Evolutionary conservation across 2,113 vertebrate species (phyloP), one percentile per base, ranked within the genome.

Genomic region (Sceloporus undulatus): DNA sequence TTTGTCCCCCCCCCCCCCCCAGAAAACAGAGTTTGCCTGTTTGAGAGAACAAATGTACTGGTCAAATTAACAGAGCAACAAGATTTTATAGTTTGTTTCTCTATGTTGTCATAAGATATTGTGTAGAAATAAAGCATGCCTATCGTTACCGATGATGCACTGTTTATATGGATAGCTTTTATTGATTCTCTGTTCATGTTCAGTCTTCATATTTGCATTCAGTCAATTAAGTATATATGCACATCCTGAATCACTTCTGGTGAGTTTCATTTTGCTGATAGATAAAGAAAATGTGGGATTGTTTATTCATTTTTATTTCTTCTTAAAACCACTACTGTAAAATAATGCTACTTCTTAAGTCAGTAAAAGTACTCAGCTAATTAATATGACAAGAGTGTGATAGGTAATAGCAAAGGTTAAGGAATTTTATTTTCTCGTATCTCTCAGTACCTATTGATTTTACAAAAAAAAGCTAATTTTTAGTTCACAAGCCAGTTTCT

Each of bases 281-380:
- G 91, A 76, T 89, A 77, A 89, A 85, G 93, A 90, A 90, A 84
- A 90, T 88, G 70, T 48, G 81, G n/a, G 88, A 90, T 94, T 92
- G 88, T 96, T 92, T 95, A 89, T 96, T 93, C 91, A 90, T 93
- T 95, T 95, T 91, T 71, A 56, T 92, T 91, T 93, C 79, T 86
- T 71, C 82, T 84, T 86, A 85, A 92, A 84, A 56, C 88, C 92
- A 42, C 19, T 23, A 76, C 83, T 76, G 5, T 70, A 89, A 25
- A 93, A 84, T 74, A 89, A 9, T 68, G 77, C 82, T 93, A 68
- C 29, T 52, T 71, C n/a, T 4, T n/a, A 38, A 78, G 29, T 83
- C 88, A 23, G 92, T 90, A 94, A 91, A 92, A 89, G 54, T 80
- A 92, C 89, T 85, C 48, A 87, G 90, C 70, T 71, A 42, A 78